Percentiles rank a stretch among this genome's conserved stretches.
Conservation (phyloP, 2,888 invertebrate genomes). For the Synergus japonicus region DNA sequence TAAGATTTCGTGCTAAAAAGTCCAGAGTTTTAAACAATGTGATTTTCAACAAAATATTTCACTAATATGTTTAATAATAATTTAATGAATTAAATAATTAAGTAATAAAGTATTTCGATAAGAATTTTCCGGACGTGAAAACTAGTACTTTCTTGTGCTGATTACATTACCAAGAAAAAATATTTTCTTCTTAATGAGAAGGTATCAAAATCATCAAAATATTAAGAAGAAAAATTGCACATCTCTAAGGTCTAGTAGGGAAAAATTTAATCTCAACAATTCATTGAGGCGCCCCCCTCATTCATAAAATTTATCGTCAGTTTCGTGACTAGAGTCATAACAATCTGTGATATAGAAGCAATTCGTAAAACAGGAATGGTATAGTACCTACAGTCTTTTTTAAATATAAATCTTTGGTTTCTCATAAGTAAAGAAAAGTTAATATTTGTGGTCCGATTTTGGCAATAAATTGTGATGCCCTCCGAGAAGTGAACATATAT, state of each 20-base stretch:
- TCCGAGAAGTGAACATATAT: background rate
- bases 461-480: background rate
- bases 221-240: background rate
- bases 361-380: background rate
- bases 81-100: too few relatives aligned
- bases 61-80: background rate
- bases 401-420: background rate
- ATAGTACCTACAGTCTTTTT: background rate
- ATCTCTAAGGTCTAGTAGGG: background rate
- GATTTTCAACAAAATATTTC: background rate
- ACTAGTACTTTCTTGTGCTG: too few relatives aligned
- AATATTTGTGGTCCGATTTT: background rate
- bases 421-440: background rate
- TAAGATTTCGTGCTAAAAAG: too few relatives aligned
- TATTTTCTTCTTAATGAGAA: background rate
- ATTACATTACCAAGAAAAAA: background rate
- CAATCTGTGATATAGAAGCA: background rate
- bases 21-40: too few relatives aligned
- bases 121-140: background rate
- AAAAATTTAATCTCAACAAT: constrained; percentile 22
- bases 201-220: background rate
- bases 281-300: background rate
- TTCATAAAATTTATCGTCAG: background rate
- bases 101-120: background rate
- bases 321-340: constrained; percentile 20